Base-by-base conservation (phyloP, 2,113 vertebrate genomes). In the Telmatochromis brachygnathus region DNA sequence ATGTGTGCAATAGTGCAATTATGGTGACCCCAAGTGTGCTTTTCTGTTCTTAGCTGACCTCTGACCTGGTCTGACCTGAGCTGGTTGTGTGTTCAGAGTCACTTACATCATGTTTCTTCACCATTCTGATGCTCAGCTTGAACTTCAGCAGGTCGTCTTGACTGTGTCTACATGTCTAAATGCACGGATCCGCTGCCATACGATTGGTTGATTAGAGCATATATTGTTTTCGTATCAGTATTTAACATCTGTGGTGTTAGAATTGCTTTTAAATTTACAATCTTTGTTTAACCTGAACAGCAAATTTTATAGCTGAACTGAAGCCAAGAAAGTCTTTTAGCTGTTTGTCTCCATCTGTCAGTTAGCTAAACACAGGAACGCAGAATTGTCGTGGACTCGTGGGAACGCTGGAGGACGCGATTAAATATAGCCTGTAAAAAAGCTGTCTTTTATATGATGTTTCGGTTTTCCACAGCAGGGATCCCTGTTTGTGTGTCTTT, bases 391-490 rank as follows among this genome's bases (percentile, higher is more conserved):
- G 6, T 3, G 19, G 53, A 56, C 79, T 83, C 2, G 2, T 5
- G 2, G 90, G 49, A 58, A 55, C 12, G 85, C 80, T 65, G 85
- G 47, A 26, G 84, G 90, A 81, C 28, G 49, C 75, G 28, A 79
- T 79, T 88, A 70, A 89, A 86, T 70, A 53, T 62, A 85, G 58
- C 65, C 58, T 79, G 65, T 30, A 58, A 37, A 68, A 82, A 84
- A 45, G 2, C 5, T 7, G 8, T 37, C 81, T 89, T 87, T 84
- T 85, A 87, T 84, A 42, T 9, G 79, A 83, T 88, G 90, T 87
- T 81, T 88, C 75, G 79, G 58, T 45, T 82, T 87, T 30, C 58
- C 70, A 79, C 65, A 35, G 88, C 42, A 39, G 84, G 84, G 77
- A 75, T 12, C 39, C 73, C 19, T 11, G 21, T 75, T 58, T 83